Conservation (phyloP, 2,797 vertebrate genomes). For the Halcyon badia region DNA sequence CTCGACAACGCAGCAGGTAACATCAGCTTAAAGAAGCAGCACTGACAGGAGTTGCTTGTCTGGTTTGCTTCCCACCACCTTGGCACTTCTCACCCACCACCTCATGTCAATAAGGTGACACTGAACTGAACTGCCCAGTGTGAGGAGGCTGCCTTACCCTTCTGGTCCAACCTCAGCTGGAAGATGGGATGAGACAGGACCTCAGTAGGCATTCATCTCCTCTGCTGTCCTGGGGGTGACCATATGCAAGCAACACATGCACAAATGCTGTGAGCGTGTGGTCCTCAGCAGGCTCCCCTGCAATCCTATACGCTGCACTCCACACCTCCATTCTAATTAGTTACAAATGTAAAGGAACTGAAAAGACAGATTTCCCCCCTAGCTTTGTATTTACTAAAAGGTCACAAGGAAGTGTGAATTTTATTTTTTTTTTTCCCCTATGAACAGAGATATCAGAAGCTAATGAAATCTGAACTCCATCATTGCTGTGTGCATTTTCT, state of each 20-base stretch:
- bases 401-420: slow-evolving; percentile 71
- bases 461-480: slow-evolving; percentile 74
- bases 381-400: slow-evolving; percentile 75
- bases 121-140: rapidly evolving
- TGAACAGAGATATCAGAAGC: slow-evolving; percentile 59
- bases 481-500: not conserved
- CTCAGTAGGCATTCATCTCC: not conserved
- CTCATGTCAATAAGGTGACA: rapidly evolving
- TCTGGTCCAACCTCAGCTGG: not conserved
- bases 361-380: slow-evolving; percentile 27
- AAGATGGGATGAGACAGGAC: not conserved
- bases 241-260: no score
- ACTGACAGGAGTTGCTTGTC: not conserved
- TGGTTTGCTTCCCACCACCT: not conserved
- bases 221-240: not conserved
- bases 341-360: slow-evolving; percentile 12
- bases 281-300: not conserved
- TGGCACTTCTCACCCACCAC: not conserved
- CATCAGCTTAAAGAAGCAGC: not conserved
- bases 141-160: not conserved
- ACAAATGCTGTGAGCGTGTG: rapidly evolving
- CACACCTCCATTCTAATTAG: slow-evolving; percentile 30
- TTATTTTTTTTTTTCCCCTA: slow-evolving; percentile 32
- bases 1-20: not conserved
- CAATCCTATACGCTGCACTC: not conserved